Percentiles rank a stretch among this genome's conserved stretches.
Evolutionary conservation across 2,113 vertebrate genomes (phyloP).

Genomic region (Peucedramus taeniatus): DNA sequence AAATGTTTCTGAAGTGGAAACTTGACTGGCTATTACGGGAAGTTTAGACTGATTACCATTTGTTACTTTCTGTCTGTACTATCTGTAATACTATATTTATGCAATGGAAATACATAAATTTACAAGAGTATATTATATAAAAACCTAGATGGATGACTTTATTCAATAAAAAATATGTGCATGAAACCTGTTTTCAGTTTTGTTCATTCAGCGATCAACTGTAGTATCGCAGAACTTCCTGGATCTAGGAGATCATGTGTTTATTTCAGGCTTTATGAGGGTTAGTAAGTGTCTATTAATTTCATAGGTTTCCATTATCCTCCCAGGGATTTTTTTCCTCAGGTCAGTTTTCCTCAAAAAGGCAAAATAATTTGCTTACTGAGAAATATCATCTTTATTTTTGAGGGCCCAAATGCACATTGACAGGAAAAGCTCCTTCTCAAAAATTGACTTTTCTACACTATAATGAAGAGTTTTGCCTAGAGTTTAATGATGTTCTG

Average conservation of each 20-base stretch:
- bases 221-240: not conserved
- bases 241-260: not conserved
- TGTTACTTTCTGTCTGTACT: not conserved
- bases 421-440: not conserved
- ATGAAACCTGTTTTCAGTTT: not conserved
- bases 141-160: not conserved
- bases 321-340: not conserved
- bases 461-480: not conserved
- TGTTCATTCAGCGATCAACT: not conserved
- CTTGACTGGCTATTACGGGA: not conserved
- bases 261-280: not conserved
- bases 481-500: not conserved
- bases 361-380: not conserved
- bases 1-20: not conserved
- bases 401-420: not conserved
- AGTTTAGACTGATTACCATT: not conserved
- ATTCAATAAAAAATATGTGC: not conserved
- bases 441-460: not conserved
- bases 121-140: not conserved
- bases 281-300: not conserved
- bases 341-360: not conserved
- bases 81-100: not conserved
- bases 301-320: not conserved
- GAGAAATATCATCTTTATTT: not conserved
- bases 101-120: not conserved